Conservation (phyloP, 2,797 vertebrate species). For the Caiman crocodilus region DNA sequence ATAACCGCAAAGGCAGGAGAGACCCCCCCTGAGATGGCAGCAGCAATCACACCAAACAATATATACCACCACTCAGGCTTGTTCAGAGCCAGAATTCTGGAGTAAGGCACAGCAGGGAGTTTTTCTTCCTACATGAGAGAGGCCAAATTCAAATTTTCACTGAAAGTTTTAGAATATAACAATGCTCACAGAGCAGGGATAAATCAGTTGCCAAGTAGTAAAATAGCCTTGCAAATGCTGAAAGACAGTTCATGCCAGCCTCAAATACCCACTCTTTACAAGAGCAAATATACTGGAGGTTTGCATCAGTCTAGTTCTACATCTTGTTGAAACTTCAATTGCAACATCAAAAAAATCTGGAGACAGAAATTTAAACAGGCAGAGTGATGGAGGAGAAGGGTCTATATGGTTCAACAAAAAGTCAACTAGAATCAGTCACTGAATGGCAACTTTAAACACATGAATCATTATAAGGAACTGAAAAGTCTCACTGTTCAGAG, state of each 20-base stretch:
- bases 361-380: slow-evolving; percentile 23
- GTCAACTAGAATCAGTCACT: background rate
- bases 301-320: background rate
- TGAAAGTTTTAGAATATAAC: background rate
- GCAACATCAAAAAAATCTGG: background rate
- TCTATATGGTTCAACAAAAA: slow-evolving; percentile 1
- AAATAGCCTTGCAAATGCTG: background rate
- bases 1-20: slow-evolving; percentile 76
- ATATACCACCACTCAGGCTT: slow-evolving; percentile 79
- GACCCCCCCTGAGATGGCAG: slow-evolving; percentile 77
- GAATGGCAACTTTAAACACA: slow-evolving; percentile 4
- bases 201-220: background rate
- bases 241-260: background rate
- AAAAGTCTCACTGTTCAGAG: slow-evolving; percentile 1
- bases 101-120: slow-evolving; percentile 70
- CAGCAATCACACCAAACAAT: slow-evolving; percentile 75
- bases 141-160: slow-evolving; percentile 1
- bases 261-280: background rate
- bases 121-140: slow-evolving; percentile 68
- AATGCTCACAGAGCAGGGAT: background rate
- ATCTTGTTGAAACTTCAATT: background rate
- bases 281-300: background rate
- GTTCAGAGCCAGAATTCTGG: slow-evolving; percentile 78
- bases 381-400: background rate
- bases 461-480: background rate